Percentiles rank a stretch among this genome's conserved stretches.
Conservation (phyloP, 2,113 vertebrate species). For the Fregata magnificens region DNA sequence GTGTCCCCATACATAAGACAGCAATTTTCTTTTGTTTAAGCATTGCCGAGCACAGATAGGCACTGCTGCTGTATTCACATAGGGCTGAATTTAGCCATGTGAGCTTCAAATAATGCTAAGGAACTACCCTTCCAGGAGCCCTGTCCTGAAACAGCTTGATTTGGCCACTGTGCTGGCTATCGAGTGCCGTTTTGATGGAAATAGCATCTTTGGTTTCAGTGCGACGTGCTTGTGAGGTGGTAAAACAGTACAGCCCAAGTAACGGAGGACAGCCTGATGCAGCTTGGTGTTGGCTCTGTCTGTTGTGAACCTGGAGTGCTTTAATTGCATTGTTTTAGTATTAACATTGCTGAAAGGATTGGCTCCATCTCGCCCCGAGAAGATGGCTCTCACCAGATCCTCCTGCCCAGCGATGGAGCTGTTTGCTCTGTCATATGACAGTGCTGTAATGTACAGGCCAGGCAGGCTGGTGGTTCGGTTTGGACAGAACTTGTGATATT, state of each 20-base stretch:
- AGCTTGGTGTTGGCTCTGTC: neutral
- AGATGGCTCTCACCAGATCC: neutral
- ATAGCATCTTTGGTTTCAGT: neutral
- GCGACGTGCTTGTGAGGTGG: rapidly evolving
- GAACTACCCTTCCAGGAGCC: neutral
- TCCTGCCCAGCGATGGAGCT: rapidly evolving
- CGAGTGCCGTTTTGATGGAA: neutral
- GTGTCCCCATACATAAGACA: neutral
- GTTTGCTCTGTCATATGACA: neutral
- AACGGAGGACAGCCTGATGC: neutral
- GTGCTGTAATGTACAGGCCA: neutral
- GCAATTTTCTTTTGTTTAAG: neutral
- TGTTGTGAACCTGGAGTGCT: neutral
- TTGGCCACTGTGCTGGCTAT: neutral
- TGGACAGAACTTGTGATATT: neutral
- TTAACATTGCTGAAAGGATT: neutral
- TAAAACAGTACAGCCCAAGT: neutral
- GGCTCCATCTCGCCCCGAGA: neutral
- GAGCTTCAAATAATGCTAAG: neutral
- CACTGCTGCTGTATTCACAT: neutral
- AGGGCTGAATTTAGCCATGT: neutral
- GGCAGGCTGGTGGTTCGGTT: neutral
- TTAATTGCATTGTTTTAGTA: neutral
- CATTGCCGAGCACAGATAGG: neutral
- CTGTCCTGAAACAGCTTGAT: neutral